A percentile compares a stretch with the other conserved stretches of the same genome.
Conservation (phyloP, 2,113 vertebrate genomes). For the Lampris megalopsis region DNA sequence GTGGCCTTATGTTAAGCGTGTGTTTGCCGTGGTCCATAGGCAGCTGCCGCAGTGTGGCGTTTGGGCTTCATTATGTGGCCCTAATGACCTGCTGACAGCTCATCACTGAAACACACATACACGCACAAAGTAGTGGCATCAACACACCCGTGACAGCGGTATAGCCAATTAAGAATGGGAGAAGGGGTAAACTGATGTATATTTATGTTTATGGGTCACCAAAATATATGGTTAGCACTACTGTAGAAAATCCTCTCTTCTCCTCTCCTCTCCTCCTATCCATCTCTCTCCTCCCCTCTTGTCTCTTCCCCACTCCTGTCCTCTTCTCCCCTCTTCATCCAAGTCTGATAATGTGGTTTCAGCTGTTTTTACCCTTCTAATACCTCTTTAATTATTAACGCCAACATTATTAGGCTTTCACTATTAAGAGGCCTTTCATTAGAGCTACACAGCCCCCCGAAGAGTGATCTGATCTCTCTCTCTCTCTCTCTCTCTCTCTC, state of each 20-base stretch:
- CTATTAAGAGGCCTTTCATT: slow-evolving; percentile 87
- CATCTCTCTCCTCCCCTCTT: slow-evolving; percentile 26
- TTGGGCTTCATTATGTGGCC: slow-evolving; percentile 65
- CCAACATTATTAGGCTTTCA: slow-evolving; percentile 91
- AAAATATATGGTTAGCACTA: slow-evolving; percentile 36
- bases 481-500: slow-evolving; percentile 4
- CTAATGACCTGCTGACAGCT: slow-evolving; percentile 74
- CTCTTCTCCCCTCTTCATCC: slow-evolving; percentile 73
- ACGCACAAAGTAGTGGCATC: slow-evolving; percentile 40
- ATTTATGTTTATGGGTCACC: slow-evolving; percentile 49
- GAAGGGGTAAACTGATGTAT: slow-evolving; percentile 27
- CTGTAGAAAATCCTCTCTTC: not conserved
- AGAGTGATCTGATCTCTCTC: slow-evolving; percentile 58
- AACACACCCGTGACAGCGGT: slow-evolving; percentile 61
- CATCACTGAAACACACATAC: slow-evolving; percentile 47
- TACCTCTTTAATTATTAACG: slow-evolving; percentile 94
- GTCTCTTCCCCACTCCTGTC: slow-evolving; percentile 69
- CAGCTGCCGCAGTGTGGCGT: slow-evolving; percentile 64
- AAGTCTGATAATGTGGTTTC: slow-evolving; percentile 83
- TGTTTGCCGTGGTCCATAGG: slow-evolving; percentile 51
- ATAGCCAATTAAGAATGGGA: slow-evolving; percentile 61
- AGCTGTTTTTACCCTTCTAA: slow-evolving; percentile 86
- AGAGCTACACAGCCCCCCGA: slow-evolving; percentile 58
- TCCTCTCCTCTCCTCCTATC: not conserved
- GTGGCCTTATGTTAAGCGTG: slow-evolving; percentile 58